Evolutionary conservation across 2,888 invertebrate genomes (phyloP), one percentile per base, ranked within the genome.

Genomic region (Nomada hirtipes): DNA sequence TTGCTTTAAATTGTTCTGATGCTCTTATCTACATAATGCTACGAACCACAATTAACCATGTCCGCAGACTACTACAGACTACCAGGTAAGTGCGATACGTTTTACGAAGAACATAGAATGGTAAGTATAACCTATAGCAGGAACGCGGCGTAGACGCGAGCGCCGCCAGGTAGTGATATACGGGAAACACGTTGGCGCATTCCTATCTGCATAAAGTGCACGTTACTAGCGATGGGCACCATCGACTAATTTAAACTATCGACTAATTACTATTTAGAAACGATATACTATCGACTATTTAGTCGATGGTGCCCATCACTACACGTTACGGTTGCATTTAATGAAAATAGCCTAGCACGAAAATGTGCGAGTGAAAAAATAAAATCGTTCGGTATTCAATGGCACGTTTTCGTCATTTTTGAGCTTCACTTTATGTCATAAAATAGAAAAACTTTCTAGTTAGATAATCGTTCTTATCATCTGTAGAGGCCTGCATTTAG

Each of bases 1-100:
- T 76, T 77, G 65, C 76, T 83, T 69, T 55, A 78, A 64, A 82
- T 77, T 61, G 29, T 80, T 83, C 76, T 84, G 79, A 64, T 63
- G 44, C 61, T 68, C 71, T 76, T 64, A 82, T 83, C 88, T 86
- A 85, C 88, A 86, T 85, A 87, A 84, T 81, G 79, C 68, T 65
- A 74, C 75, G 63, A 85, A 59, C 73, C 67, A 87, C 85, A 73
- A 63, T 79, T 76, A 77, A 78, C 76, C 87, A 78, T 84, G 76
- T 78, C 76, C 77, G 78, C 73, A 65, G 76, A 60, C 75, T 61
- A 79, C 76, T 79, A 76, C 79, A 64, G 81, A 76, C 85, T 81
- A 85, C 67, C 79, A 71, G 50, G 59, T 64, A 75, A 70, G 70
- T 76, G 55, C 60, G 59, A 69, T 79, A 83, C 65, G 50, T 75